Evolutionary conservation across 2,797 vertebrate genomes (phyloP).

Genomic region (Sebastes minor): DNA sequence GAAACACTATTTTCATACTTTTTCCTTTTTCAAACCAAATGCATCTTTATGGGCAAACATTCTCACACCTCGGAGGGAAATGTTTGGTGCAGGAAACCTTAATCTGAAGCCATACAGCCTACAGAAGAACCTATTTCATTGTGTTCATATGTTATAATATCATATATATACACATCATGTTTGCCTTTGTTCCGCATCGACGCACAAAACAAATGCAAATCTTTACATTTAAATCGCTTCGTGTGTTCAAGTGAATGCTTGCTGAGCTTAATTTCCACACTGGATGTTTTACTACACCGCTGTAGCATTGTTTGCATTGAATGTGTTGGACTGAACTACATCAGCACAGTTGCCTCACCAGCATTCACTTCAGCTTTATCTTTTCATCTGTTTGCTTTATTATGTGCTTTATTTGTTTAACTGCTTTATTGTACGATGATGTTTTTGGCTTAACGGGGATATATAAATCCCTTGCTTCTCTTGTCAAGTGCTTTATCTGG

Average conservation of each 20-base stretch:
- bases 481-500: constrained; percentile 16
- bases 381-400: not conserved
- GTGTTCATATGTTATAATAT: not conserved
- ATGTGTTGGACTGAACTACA: constrained; percentile 27
- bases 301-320: constrained; percentile 1
- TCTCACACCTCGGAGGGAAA: constrained; percentile 17
- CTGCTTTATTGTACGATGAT: not conserved
- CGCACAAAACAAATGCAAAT: not conserved
- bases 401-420: constrained; percentile 24
- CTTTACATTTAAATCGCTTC: constrained; percentile 2
- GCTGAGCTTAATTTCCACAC: not conserved
- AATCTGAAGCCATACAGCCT: constrained; percentile 69
- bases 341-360: constrained; percentile 26
- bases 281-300: not conserved
- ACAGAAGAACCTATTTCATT: constrained; percentile 46
- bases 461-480: not conserved
- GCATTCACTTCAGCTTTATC: constrained; percentile 14
- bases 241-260: not conserved
- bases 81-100: constrained; percentile 53
- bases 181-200: constrained; percentile 31
- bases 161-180: not conserved
- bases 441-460: not conserved
- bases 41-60: constrained; percentile 50
- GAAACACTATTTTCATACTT: constrained; percentile 56
- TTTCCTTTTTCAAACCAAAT: constrained; percentile 47